Conservation (phyloP, 2,797 vertebrate species). For the Limnodromus scolopaceus region DNA sequence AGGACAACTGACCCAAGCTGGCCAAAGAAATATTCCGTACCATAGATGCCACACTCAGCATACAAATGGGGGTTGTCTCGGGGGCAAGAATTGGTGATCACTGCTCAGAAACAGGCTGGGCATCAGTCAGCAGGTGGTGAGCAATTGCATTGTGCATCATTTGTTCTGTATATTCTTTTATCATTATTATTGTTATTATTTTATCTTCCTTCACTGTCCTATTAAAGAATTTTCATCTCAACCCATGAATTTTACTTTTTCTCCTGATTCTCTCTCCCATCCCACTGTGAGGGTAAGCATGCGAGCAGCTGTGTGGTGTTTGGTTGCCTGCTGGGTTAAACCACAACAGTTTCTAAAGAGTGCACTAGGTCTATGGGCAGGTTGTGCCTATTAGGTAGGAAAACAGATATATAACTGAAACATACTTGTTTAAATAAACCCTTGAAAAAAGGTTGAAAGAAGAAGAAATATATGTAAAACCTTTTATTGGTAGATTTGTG, state of each 20-base stretch:
- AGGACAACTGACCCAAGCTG: background rate
- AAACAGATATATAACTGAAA: background rate
- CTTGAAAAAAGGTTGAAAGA: background rate
- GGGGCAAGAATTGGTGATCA: background rate
- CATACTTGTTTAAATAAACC: background rate
- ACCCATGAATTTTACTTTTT: background rate
- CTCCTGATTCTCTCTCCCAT: background rate
- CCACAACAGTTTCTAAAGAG: background rate
- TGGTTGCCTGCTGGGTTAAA: background rate
- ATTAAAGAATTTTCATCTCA: background rate
- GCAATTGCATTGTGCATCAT: background rate
- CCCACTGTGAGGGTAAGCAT: background rate
- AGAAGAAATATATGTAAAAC: background rate
- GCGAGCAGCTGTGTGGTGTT: background rate
- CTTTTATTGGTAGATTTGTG: background rate
- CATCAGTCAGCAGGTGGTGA: background rate
- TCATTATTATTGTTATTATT: background rate
- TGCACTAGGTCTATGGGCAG: background rate
- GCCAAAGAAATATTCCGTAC: background rate
- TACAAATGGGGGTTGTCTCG: background rate
- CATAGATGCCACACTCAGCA: background rate
- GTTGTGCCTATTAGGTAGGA: background rate
- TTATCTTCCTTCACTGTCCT: background rate
- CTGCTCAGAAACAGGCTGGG: background rate
- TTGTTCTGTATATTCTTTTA: background rate